A percentile compares a stretch with the other conserved stretches of the same genome.
Evolutionary conservation across 2,888 invertebrate genomes (phyloP).

Genomic region (Lochmaea capreae): DNA sequence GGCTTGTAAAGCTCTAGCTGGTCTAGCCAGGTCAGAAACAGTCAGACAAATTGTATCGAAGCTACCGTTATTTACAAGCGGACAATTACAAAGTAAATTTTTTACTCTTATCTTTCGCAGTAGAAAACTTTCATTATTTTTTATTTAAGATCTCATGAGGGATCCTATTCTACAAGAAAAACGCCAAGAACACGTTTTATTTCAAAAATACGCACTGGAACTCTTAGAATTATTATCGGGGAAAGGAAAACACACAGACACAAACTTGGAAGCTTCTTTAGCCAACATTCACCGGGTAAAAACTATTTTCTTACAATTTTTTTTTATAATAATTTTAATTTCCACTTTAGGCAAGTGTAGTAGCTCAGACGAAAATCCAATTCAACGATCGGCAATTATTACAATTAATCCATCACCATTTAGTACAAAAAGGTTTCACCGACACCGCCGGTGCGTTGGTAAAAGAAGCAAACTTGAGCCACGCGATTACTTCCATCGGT

Average conservation of each 20-base stretch:
- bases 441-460: constrained; percentile 81
- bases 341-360: constrained; percentile 82
- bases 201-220: constrained; percentile 93
- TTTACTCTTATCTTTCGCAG: too few relatives aligned
- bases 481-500: constrained; percentile 65
- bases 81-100: constrained; percentile 84
- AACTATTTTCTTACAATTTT: not conserved
- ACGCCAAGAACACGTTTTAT: constrained; percentile 92
- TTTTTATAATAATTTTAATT: constrained; percentile 3
- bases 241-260: constrained; percentile 82
- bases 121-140: not conserved
- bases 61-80: constrained; percentile 92
- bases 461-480: constrained; percentile 79
- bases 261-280: constrained; percentile 86
- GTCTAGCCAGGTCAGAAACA: constrained; percentile 92
- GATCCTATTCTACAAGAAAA: constrained; percentile 98
- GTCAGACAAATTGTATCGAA: constrained; percentile 96
- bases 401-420: constrained; percentile 90
- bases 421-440: constrained; percentile 78
- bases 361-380: constrained; percentile 94
- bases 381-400: constrained; percentile 94
- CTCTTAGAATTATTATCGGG: constrained; percentile 92
- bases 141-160: constrained; percentile 83
- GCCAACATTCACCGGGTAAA: constrained; percentile 88
- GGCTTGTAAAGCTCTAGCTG: constrained; percentile 93